Conservation (phyloP, 2,113 vertebrate genomes). For the Cettia cetti region DNA sequence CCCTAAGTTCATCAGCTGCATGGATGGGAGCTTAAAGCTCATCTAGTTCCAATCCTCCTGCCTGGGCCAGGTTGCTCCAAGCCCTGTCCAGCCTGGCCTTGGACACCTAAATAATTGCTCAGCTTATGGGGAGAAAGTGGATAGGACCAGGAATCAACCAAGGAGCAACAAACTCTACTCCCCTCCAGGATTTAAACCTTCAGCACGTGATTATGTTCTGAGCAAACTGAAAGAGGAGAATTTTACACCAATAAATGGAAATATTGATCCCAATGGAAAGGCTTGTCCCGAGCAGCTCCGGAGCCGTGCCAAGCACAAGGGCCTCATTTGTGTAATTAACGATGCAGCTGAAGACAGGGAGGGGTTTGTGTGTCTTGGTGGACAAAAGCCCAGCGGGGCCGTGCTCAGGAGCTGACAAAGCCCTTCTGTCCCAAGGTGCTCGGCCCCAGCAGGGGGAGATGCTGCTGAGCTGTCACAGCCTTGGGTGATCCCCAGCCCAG, state of each 20-base stretch:
- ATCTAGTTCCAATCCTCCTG: background rate
- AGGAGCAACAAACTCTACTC: background rate
- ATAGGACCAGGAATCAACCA: background rate
- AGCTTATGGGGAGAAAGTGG: fast-evolving
- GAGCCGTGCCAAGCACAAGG: background rate
- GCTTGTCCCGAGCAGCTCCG: background rate
- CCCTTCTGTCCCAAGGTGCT: background rate
- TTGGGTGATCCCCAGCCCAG: fast-evolving
- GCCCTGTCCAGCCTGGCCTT: background rate
- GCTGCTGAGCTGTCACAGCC: fast-evolving
- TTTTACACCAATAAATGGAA: background rate
- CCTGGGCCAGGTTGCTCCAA: background rate
- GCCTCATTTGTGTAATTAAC: background rate
- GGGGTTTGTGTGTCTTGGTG: background rate
- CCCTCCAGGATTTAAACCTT: background rate
- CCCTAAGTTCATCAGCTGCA: background rate
- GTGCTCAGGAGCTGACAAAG: background rate
- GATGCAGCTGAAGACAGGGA: background rate
- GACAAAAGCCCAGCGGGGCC: background rate
- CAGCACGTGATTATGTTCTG: background rate
- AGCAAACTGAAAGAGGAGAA: fast-evolving
- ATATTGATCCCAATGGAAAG: background rate
- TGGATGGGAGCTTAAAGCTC: background rate
- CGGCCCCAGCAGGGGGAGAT: fast-evolving
- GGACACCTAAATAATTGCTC: background rate